Percentiles rank a stretch among this genome's conserved stretches.
Evolutionary conservation across 2,113 vertebrate species (phyloP).

Genomic region (Galbula dea): DNA sequence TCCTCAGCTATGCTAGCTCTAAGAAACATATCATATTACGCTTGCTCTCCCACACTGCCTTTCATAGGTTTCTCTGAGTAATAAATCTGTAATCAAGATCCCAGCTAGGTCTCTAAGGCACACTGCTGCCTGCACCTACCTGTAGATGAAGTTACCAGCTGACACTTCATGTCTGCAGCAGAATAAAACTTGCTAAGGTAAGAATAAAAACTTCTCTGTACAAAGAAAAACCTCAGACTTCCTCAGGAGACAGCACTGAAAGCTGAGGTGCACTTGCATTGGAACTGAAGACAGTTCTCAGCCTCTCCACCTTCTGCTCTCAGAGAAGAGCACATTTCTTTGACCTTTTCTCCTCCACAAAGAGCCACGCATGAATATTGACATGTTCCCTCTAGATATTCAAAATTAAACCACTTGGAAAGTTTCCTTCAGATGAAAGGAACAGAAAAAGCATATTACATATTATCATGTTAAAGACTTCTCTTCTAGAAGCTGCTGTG

Average conservation of each 20-base stretch:
- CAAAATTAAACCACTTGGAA: not conserved
- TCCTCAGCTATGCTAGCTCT: not conserved
- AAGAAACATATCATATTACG: not conserved
- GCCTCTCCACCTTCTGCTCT: not conserved
- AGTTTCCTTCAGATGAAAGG: not conserved
- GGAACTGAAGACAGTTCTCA: not conserved
- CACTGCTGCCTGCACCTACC: not conserved
- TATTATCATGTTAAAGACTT: not conserved
- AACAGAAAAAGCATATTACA: not conserved
- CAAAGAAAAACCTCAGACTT: not conserved
- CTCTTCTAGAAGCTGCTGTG: not conserved
- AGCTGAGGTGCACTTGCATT: fast-evolving
- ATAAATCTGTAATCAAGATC: not conserved
- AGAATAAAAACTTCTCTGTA: not conserved
- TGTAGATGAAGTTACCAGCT: not conserved
- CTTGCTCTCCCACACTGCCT: not conserved
- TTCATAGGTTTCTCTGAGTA: not conserved
- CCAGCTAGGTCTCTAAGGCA: not conserved
- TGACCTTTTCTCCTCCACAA: not conserved
- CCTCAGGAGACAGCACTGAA: not conserved
- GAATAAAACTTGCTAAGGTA: not conserved
- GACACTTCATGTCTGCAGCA: not conserved
- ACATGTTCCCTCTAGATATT: not conserved
- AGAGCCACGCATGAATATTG: not conserved
- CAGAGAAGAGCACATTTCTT: not conserved